Evolutionary conservation across 2,888 invertebrate species (phyloP).

Genomic region (Drosophila borborema): DNA sequence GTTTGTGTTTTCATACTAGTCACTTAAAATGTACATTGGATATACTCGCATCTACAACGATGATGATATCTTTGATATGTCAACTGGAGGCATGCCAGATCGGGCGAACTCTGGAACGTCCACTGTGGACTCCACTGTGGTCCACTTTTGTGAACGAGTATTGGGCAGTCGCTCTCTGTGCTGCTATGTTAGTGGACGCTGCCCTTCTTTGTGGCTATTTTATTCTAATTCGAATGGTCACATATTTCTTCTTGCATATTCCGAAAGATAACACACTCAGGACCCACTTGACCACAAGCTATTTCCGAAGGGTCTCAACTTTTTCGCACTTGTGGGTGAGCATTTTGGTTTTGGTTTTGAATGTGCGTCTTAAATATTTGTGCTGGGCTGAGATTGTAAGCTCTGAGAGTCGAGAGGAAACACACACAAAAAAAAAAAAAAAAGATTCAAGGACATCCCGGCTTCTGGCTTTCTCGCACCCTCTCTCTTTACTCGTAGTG

Average conservation of each 20-base stretch:
- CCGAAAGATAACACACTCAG: constrained; percentile 4
- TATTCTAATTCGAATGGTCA: constrained; percentile 51
- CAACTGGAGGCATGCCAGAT: too few relatives aligned
- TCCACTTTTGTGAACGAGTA: neutral
- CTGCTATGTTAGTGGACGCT: constrained; percentile 55
- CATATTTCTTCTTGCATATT: constrained; percentile 5
- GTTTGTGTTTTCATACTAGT: neutral
- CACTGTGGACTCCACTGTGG: neutral
- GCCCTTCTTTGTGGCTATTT: constrained; percentile 8
- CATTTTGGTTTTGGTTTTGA: constrained; percentile 16
- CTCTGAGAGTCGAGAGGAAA: constrained; percentile 22
- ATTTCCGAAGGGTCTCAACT: constrained; percentile 11
- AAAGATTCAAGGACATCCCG: constrained; percentile 29
- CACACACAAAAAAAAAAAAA: constrained; percentile 12
- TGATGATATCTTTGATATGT: neutral
- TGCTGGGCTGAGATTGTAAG: constrained; percentile 24
- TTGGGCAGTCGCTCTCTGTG: neutral
- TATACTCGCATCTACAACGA: neutral
- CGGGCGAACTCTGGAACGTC: too few relatives aligned
- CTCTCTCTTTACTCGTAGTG: constrained; percentile 5
- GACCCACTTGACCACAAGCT: constrained; percentile 40
- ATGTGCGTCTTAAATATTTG: constrained; percentile 20
- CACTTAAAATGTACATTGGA: neutral
- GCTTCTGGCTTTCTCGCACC: too few relatives aligned
- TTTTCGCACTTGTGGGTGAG: constrained; percentile 19